These are phyloP conservation scores for Sus scrofa DNA, from an alignment of 2,113 vertebrate species.

Conservation along the genomic window DNA sequence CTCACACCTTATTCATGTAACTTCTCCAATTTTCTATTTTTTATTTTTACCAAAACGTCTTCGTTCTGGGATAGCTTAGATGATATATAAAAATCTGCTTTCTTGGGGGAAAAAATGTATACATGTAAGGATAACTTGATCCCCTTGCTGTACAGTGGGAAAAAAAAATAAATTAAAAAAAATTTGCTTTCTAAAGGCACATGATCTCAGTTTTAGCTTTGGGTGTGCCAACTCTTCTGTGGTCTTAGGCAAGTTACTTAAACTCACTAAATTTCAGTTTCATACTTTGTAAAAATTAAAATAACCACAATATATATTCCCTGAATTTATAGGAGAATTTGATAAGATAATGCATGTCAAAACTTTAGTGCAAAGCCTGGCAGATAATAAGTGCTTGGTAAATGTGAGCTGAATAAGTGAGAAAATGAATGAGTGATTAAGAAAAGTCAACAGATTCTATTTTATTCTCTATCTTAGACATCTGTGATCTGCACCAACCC, in stretches of 20 bases:
- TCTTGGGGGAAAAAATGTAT: too few species aligned
- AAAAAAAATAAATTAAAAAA: too few species aligned
- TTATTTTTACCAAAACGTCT: background rate
- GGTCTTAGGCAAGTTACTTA: background rate
- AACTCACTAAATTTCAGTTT: background rate
- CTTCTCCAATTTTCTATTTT: conserved; percentile 5
- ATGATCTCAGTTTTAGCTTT: background rate
- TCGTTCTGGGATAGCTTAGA: background rate
- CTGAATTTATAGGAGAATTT: background rate
- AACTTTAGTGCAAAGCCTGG: background rate
- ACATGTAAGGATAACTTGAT: too few species aligned
- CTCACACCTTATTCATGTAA: background rate
- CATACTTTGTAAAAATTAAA: background rate
- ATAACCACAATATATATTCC: background rate
- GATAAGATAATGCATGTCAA: background rate
- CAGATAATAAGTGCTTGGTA: background rate
- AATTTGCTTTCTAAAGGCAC: background rate
- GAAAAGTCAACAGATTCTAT: background rate
- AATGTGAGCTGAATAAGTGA: background rate
- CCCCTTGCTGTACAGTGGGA: too few species aligned
- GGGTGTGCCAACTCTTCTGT: background rate
- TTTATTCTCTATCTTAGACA: background rate
- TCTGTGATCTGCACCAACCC: background rate
- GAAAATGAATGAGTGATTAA: background rate
- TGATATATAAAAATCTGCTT: too few species aligned